Base-by-base conservation (phyloP, 2,113 vertebrate genomes). In the Chaenogobius annularis region DNA sequence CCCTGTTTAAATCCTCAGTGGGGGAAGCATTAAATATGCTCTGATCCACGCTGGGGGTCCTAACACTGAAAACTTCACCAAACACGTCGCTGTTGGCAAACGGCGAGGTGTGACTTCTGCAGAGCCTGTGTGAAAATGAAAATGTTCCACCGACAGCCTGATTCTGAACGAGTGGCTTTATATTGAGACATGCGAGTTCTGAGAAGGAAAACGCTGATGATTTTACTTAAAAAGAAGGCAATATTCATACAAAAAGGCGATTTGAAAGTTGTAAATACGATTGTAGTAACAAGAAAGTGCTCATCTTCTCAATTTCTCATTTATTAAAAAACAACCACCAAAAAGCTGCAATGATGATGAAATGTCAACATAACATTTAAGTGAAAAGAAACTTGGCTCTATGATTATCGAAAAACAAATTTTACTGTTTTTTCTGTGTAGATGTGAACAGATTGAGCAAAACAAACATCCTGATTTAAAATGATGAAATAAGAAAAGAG, bases 61-160 rank as follows among this genome's bases (percentile, higher is more conserved):
- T 50, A 48, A 77, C 78, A 64, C 65, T 63, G 74, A 78, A 71
- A 78, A 65, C 66, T 58, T 56, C 79, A 66, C 56, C 80, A 69
- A 73, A 61, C 70, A 77, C 77, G 75, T 73, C 75, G 80, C 74
- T 70, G 68, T 66, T 84, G 84, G 82, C 82, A 87, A 77, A 63
- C 73, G 64, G 43, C 31, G 50, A 1, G 67, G 87, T 90, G 90
- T 79, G 87, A 91, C 63, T 83, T 83, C 77, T 85, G 81, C 75
- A 77, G 76, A 66, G 81, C 77, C 71, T 73, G 84, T 85, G 85
- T 63, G 87, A 89, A 79, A 70, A 80, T 19, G 7, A 0, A 78
- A 76, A 72, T 48, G 48, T 70, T 79, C 40, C n/a, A 66, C 64
- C 44, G 62, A 63, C 31, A 63, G 35, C 3, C 68, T 50, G 72